A percentile compares a stretch with the other conserved stretches of the same genome.
phyloP scores from a whole-genome alignment of 2,797 vertebrate genomes.

The Streptopelia turtur region DNA sequence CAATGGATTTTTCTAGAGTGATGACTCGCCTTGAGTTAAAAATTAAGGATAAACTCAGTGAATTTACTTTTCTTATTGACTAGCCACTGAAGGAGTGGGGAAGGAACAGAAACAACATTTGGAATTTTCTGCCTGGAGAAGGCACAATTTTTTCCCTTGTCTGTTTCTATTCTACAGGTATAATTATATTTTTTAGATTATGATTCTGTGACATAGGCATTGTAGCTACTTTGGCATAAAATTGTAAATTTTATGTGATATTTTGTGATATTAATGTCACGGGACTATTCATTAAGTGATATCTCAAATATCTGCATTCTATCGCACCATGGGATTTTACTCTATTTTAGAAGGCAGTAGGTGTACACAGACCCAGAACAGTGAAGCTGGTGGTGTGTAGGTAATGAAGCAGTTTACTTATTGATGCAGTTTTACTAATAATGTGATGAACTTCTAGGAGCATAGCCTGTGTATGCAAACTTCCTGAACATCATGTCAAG shows the following conservation, averaged over 20 bases:
- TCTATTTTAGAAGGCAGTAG: background rate
- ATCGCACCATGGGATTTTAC: background rate
- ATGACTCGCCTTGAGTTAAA: background rate
- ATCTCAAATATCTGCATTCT: background rate
- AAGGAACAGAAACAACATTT: background rate
- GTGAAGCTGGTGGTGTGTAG: background rate
- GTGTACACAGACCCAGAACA: background rate
- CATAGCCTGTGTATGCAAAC: background rate
- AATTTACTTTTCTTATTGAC: background rate
- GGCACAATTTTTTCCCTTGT: background rate
- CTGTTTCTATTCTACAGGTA: background rate
- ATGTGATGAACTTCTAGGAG: background rate
- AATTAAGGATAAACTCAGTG: background rate
- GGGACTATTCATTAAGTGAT: background rate
- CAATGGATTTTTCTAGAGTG: background rate
- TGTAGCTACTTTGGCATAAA: background rate
- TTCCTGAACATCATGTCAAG: background rate
- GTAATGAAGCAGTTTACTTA: background rate
- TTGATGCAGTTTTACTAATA: background rate
- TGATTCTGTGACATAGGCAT: background rate
- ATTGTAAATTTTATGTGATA: background rate
- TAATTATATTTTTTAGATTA: background rate
- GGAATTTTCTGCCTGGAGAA: background rate
- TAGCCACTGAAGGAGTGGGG: background rate
- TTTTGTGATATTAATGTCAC: background rate